Evolutionary conservation across 2,113 vertebrate genomes (phyloP), one percentile per base, ranked within the genome.

Genomic region (Ivindomyrus marchei): DNA sequence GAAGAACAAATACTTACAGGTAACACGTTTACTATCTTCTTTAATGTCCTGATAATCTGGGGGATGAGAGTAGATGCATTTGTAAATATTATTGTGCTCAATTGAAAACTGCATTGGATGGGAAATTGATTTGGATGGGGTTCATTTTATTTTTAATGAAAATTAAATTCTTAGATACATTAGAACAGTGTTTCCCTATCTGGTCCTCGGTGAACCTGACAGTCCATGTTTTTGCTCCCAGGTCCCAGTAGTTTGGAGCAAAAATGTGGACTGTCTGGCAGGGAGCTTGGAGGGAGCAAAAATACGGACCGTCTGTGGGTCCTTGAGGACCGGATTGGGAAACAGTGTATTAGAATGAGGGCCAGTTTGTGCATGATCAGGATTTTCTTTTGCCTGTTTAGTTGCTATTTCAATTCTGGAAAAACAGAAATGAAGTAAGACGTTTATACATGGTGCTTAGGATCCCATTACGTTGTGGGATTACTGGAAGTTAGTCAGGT

Each of bases 41-140:
- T 96, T n/a, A 99, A 91, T 95, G 97, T 97, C 85, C 98, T 95
- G 92, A 99, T 99, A 70, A 97, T 97, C 98, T 99, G 89, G 11
- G 36, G 89, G 88, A 53, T n/a, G 84, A 91, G 15, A 92, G 56
- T 62, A 92, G 21, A 91, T 7, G 90, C 89, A 3, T 56, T 87
- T 88, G 13, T 24, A 17, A 58, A 80, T 31, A 31, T 46, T 80
- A 15, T 27, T 89, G 49, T 15, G 4, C 49, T 87, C 49, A 87
- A 49, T n/a, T 47, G 46, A n/a, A 21, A 45, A 89, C 21, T 87
- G 27, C 88, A 77, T 4, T n/a, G 2, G 15, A 5, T 46, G 46
- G 13, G 70, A 77, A 36, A 74, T 17, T 21, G 31, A 31, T 77
- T 17, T 66, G 58, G 1, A 36, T 39, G 70, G 27, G 27, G 24